Evolutionary conservation across 2,113 vertebrate species (phyloP).

Genomic region (Heterotilapia buettikoferi): DNA sequence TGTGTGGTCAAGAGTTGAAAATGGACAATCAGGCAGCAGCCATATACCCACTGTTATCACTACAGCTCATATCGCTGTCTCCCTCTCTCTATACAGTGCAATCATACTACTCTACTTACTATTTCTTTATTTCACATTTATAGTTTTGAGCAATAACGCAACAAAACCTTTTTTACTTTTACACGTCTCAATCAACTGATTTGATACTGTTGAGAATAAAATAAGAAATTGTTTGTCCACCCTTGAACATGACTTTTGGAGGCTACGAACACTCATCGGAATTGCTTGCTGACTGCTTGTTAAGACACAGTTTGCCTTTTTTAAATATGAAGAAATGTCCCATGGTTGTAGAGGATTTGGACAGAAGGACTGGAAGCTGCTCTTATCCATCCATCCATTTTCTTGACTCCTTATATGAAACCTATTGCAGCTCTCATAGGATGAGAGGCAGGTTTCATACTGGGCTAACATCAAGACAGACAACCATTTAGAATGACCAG

Average conservation of each 20-base stretch:
- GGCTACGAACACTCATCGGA: not conserved
- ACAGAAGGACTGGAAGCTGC: not conserved
- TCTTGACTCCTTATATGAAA: not conserved
- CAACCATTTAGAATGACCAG: not conserved
- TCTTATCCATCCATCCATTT: not conserved
- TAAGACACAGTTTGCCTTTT: not conserved
- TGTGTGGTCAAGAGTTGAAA: constrained; percentile 60
- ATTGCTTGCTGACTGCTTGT: not conserved
- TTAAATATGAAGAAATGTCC: not conserved
- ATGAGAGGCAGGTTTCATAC: not conserved
- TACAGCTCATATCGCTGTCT: constrained; percentile 14
- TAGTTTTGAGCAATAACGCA: not conserved
- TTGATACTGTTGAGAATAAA: not conserved
- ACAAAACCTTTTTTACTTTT: not conserved
- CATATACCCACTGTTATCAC: constrained; percentile 9
- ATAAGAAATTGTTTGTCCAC: not conserved
- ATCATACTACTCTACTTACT: not conserved
- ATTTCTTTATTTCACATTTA: not conserved
- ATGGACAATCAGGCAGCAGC: constrained; percentile 49
- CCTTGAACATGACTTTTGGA: not conserved
- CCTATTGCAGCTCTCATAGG: not conserved
- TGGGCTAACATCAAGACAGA: not conserved
- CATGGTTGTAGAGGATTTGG: not conserved
- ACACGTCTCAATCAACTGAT: not conserved
- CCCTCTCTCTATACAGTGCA: not conserved